These are phyloP conservation scores for Coelopa pilipes DNA, from an alignment of 2,888 invertebrate species.

Conservation along the genomic window DNA sequence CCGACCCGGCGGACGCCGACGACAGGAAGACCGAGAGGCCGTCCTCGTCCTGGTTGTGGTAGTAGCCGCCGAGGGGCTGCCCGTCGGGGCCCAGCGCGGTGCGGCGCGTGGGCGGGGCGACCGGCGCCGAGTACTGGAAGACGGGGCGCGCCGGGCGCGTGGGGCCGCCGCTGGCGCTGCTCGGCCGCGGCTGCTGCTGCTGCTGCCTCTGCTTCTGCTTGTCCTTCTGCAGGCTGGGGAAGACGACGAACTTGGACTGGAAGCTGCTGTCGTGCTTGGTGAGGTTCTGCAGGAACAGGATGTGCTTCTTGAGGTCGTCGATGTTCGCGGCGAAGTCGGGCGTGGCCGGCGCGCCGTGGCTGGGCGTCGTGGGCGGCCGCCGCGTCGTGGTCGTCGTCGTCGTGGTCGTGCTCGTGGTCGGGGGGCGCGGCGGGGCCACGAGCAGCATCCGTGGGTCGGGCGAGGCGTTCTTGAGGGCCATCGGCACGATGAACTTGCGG, in stretches of 20 bases:
- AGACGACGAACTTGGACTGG: conserved; percentile 67
- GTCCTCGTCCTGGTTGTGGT: conserved; percentile 54
- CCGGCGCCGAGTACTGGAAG: conserved; percentile 59
- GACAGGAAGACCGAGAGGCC: conserved; percentile 51
- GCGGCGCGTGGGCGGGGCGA: conserved; percentile 59
- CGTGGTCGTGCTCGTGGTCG: conserved; percentile 47
- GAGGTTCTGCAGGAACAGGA: conserved; percentile 65
- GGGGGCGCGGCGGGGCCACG: conserved; percentile 44
- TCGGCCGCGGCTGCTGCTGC: conserved; percentile 42
- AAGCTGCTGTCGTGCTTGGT: conserved; percentile 66
- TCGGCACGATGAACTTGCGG: conserved; percentile 66
- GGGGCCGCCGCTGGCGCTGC: conserved; percentile 41
- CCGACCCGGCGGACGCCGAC: conserved; percentile 44
- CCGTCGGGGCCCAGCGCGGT: conserved; percentile 46
- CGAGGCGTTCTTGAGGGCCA: conserved; percentile 65
- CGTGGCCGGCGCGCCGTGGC: conserved; percentile 48
- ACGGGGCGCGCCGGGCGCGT: conserved; percentile 54
- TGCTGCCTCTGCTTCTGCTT: too few relatives aligned
- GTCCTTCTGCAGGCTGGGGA: conserved; percentile 64
- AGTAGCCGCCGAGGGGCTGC: conserved; percentile 55
- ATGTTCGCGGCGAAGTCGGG: conserved; percentile 62
- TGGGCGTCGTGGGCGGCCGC: conserved; percentile 51
- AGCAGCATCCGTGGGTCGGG: conserved; percentile 56
- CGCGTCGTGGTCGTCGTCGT: conserved; percentile 47
- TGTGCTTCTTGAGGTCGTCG: conserved; percentile 66